These are phyloP conservation scores for Ellobius talpinus DNA, from an alignment of 2,113 vertebrate species.

Conservation along the genomic window DNA sequence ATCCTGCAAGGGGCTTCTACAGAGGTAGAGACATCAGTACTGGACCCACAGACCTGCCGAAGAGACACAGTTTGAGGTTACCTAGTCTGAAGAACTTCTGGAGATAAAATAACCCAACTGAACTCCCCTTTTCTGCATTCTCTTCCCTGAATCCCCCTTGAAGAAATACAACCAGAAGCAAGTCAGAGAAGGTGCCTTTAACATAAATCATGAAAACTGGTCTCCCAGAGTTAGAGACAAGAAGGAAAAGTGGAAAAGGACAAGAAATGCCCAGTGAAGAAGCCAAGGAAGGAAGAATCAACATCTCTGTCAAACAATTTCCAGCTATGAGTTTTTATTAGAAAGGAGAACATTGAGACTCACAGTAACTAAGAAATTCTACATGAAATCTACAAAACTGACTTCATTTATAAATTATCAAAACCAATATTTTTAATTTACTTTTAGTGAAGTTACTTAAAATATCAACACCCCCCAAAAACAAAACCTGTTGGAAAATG, in stretches of 20 bases:
- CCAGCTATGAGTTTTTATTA: neutral
- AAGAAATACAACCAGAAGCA: neutral
- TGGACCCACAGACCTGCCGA: neutral
- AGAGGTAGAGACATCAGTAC: neutral
- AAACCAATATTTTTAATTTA: neutral
- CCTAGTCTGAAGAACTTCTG: neutral
- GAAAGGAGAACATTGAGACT: neutral
- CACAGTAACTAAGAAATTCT: neutral
- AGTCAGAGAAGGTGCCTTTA: accelerated
- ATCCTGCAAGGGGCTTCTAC: neutral
- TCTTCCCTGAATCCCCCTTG: neutral
- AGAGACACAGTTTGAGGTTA: neutral
- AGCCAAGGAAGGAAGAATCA: neutral
- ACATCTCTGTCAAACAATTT: neutral
- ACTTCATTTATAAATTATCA: neutral
- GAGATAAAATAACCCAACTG: no score
- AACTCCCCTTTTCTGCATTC: neutral
- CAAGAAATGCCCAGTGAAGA: neutral
- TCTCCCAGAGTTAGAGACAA: neutral
- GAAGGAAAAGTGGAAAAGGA: neutral
- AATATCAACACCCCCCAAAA: conserved; percentile 44
- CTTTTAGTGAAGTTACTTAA: conserved; percentile 8
- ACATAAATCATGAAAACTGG: neutral
- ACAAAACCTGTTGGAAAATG: conserved; percentile 31
- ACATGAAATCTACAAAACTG: neutral